These are phyloP conservation scores for Xiphydria camelus DNA, from an alignment of 2,888 invertebrate genomes.

Conservation along the genomic window DNA sequence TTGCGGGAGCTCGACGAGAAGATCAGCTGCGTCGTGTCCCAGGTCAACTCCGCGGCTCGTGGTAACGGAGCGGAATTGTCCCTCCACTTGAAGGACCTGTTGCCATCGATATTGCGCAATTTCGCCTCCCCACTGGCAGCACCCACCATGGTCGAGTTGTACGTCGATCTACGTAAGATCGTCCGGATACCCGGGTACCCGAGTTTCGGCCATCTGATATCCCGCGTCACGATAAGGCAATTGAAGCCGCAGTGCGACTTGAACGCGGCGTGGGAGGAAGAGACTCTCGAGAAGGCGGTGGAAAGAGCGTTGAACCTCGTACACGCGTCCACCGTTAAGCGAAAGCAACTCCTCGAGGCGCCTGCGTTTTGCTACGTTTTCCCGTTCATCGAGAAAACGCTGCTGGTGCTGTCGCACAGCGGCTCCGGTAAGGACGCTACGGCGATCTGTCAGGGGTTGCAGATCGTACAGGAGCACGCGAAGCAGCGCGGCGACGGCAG, in stretches of 20 bases:
- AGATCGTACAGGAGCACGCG: constrained; percentile 75
- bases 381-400: constrained; percentile 71
- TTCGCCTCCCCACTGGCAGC: constrained; percentile 80
- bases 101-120: constrained; percentile 65
- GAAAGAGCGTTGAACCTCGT: constrained; percentile 67
- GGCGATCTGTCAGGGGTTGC: constrained; percentile 65
- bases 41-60: constrained; percentile 59
- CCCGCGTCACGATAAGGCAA: constrained; percentile 72
- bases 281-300: constrained; percentile 67
- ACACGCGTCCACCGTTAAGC: constrained; percentile 60
- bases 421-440: constrained; percentile 62
- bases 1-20: constrained; percentile 61
- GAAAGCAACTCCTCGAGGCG: constrained; percentile 63
- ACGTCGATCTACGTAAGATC: constrained; percentile 64
- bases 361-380: constrained; percentile 84
- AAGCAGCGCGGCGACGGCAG: constrained; percentile 62
- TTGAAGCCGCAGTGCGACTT: constrained; percentile 80
- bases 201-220: constrained; percentile 65
- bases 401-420: too few relatives aligned
- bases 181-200: constrained; percentile 59
- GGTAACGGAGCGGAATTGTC: constrained; percentile 62
- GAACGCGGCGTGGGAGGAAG: constrained; percentile 76
- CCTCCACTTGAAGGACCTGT: constrained; percentile 62
- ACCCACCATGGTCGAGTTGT: constrained; percentile 66
- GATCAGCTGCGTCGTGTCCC: constrained; percentile 55